A percentile compares a stretch with the other conserved stretches of the same genome.
These are phyloP conservation scores for Belonocnema kinseyi DNA, from an alignment of 1,140 invertebrate species.

Conservation along the genomic window DNA sequence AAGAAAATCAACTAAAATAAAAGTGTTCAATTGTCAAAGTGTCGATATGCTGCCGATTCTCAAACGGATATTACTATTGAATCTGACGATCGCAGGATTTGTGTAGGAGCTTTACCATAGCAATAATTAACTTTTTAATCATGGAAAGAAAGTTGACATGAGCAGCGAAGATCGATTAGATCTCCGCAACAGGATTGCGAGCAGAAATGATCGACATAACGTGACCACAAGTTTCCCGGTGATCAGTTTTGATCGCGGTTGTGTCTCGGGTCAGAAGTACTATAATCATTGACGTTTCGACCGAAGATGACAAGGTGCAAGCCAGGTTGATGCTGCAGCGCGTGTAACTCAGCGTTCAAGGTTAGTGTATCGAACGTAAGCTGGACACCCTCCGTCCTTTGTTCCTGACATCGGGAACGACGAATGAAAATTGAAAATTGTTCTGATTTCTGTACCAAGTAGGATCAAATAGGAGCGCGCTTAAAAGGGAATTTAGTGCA, in stretches of 20 bases:
- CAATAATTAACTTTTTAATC: neutral
- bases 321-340: conserved; percentile 45
- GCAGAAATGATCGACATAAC: conserved; percentile 40
- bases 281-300: conserved; percentile 6
- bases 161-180: conserved; percentile 15
- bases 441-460: neutral
- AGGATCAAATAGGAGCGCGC: no score
- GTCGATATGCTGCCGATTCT: conserved; percentile 25
- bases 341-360: conserved; percentile 41
- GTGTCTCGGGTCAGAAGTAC: conserved; percentile 5
- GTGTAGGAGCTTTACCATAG: neutral
- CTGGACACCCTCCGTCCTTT: conserved; percentile 30
- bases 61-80: conserved; percentile 17
- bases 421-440: conserved; percentile 8
- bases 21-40: conserved; percentile 15
- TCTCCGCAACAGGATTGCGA: conserved; percentile 17
- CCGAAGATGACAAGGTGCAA: conserved; percentile 48
- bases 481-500: no score
- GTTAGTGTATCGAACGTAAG: conserved; percentile 42
- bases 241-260: conserved; percentile 40
- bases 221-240: conserved; percentile 26
- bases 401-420: neutral
- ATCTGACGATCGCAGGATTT: neutral
- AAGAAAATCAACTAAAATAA: neutral
- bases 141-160: conserved; percentile 11